phyloP scores from a whole-genome alignment of 1,140 invertebrate species.

The Ceratoteleas bidentatus region DNA sequence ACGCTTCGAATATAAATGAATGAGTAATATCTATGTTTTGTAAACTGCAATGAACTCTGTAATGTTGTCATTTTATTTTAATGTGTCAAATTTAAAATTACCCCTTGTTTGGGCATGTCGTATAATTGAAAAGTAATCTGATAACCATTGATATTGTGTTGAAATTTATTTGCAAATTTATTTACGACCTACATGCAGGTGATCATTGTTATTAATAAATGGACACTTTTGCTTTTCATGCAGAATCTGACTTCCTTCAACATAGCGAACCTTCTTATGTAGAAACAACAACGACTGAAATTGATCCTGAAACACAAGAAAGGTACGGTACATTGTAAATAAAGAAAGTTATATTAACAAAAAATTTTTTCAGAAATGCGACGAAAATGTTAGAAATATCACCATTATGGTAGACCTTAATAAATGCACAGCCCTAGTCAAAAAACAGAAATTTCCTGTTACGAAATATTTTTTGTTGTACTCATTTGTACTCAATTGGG shows the following conservation, averaged over 20 bases:
- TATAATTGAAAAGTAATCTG: constrained; percentile 73
- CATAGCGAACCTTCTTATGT: constrained; percentile 83
- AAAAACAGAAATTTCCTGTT: too few species aligned
- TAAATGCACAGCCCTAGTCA: too few species aligned
- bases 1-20: constrained; percentile 59
- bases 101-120: constrained; percentile 80
- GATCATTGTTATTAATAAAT: constrained; percentile 51
- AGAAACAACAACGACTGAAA: constrained; percentile 81
- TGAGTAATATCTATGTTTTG: constrained; percentile 74
- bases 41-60: constrained; percentile 72
- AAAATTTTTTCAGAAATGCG: too few species aligned
- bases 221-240: constrained; percentile 68
- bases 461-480: too few species aligned
- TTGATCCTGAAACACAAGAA: constrained; percentile 82
- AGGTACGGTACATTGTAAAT: constrained; percentile 79
- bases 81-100: constrained; percentile 77
- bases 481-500: too few species aligned
- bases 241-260: constrained; percentile 83
- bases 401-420: too few species aligned
- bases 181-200: constrained; percentile 36
- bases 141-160: constrained; percentile 70
- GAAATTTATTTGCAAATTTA: constrained; percentile 50
- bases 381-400: too few species aligned
- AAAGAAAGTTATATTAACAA: too few species aligned
- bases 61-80: constrained; percentile 79